A percentile compares a stretch with the other conserved stretches of the same genome.
phyloP scores from a whole-genome alignment of 1,140 invertebrate genomes.

The Harpegnathos saltator region DNA sequence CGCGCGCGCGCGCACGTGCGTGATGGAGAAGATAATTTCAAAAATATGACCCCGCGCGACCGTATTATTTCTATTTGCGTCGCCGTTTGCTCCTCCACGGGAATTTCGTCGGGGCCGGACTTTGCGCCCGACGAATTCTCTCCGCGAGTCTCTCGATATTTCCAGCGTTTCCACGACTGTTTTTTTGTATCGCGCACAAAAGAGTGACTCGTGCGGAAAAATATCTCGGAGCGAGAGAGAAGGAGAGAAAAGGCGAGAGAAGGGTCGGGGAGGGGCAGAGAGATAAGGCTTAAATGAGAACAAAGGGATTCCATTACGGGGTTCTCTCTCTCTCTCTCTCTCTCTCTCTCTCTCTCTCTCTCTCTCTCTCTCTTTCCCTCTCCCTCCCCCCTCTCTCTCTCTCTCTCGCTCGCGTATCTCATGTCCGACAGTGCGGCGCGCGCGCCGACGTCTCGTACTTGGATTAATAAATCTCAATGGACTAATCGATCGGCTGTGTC shows the following conservation, averaged over 20 bases:
- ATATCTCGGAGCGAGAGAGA: conserved; percentile 12
- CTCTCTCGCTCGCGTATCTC: too few species aligned
- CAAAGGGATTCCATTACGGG: conserved; percentile 49
- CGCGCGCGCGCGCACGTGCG: too few species aligned
- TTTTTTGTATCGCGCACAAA: conserved; percentile 34
- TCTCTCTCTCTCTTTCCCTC: too few species aligned
- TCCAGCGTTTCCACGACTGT: conserved; percentile 6
- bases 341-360: too few species aligned
- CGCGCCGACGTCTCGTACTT: conserved; percentile 37
- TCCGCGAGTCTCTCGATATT: conserved; percentile 14
- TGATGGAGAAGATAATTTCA: neutral
- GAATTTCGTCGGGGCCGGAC: neutral
- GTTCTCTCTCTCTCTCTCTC: too few species aligned
- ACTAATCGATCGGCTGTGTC: conserved; percentile 66
- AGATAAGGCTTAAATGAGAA: conserved; percentile 37
- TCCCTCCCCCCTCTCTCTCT: too few species aligned
- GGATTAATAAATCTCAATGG: conserved; percentile 57
- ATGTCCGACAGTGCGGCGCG: neutral
- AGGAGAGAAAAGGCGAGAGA: too few species aligned
- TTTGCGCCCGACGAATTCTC: neutral
- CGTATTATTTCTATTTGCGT: conserved; percentile 14
- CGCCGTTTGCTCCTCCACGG: neutral
- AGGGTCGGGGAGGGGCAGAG: neutral
- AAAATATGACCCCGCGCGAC: neutral
- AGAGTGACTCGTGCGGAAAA: conserved; percentile 24